A percentile compares a stretch with the other conserved stretches of the same genome.
These are phyloP conservation scores for Tipula unca DNA, from an alignment of 2,888 invertebrate genomes.

Conservation along the genomic window DNA sequence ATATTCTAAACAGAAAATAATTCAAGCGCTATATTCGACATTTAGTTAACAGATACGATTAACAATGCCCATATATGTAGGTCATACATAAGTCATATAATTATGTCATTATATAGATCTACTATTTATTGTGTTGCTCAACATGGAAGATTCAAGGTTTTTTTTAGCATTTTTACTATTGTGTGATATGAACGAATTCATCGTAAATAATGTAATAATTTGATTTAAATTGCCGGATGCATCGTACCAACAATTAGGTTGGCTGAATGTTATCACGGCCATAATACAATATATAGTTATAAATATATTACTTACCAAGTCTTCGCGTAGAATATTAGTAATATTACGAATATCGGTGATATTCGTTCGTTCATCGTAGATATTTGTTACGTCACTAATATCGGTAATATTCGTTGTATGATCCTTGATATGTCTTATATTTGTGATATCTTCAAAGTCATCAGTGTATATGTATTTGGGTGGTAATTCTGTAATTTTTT, in stretches of 20 bases:
- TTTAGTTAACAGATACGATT: background rate
- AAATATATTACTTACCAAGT: background rate
- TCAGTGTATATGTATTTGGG: constrained; percentile 36
- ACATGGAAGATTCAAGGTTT: background rate
- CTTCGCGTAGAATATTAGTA: background rate
- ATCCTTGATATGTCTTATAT: constrained; percentile 29
- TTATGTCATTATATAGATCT: background rate
- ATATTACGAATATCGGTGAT: constrained; percentile 30
- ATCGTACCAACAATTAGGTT: background rate
- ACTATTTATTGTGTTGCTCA: background rate
- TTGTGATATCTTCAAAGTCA: constrained; percentile 41
- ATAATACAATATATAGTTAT: background rate
- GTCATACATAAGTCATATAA: background rate
- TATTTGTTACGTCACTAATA: constrained; percentile 31
- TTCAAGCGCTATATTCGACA: background rate
- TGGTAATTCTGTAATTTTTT: constrained; percentile 40
- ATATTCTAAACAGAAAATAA: background rate
- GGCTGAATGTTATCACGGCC: background rate
- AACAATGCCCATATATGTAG: background rate
- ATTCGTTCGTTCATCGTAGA: constrained; percentile 29
- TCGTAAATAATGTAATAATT: background rate
- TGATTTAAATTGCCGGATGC: background rate
- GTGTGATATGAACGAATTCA: background rate
- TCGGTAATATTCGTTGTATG: constrained; percentile 33
- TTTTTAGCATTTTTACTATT: background rate